phyloP scores from a whole-genome alignment of 1,140 invertebrate species.

The Zelostemma sp. region DNA sequence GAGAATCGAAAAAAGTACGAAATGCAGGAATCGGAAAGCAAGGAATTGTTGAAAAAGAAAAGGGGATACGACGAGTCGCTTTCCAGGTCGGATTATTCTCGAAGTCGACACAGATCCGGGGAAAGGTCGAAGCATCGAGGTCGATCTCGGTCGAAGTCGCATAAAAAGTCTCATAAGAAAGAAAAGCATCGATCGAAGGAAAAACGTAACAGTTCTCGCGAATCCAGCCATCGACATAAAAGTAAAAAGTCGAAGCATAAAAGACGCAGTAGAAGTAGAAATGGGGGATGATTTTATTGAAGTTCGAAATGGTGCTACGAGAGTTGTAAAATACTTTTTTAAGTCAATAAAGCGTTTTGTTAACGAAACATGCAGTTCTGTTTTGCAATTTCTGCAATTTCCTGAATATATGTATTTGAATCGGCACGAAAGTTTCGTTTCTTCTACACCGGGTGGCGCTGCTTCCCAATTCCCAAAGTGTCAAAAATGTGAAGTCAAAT shows the following conservation, averaged over 20 bases:
- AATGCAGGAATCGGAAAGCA: background rate
- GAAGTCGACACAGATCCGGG: background rate
- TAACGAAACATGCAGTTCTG: too few species aligned
- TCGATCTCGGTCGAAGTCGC: background rate
- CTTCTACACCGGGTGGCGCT: too few species aligned
- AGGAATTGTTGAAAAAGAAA: background rate
- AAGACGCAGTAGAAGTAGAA: background rate
- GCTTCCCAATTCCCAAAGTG: too few species aligned
- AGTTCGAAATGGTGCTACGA: too few species aligned
- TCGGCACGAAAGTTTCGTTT: too few species aligned
- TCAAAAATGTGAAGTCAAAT: too few species aligned
- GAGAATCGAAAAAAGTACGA: background rate
- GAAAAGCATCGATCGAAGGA: conserved; percentile 5
- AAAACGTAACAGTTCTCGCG: background rate
- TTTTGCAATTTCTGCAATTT: too few species aligned
- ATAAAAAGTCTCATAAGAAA: conserved; percentile 8
- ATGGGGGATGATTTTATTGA: too few species aligned
- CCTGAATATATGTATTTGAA: too few species aligned
- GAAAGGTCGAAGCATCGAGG: conserved; percentile 1
- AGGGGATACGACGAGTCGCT: background rate
- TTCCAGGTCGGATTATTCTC: background rate
- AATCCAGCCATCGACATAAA: background rate
- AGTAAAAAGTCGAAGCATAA: conserved; percentile 1
- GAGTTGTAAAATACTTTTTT: too few species aligned
- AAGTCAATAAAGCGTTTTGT: too few species aligned